Conservation (phyloP, 2,888 invertebrate species). For the Acleris emargana region DNA sequence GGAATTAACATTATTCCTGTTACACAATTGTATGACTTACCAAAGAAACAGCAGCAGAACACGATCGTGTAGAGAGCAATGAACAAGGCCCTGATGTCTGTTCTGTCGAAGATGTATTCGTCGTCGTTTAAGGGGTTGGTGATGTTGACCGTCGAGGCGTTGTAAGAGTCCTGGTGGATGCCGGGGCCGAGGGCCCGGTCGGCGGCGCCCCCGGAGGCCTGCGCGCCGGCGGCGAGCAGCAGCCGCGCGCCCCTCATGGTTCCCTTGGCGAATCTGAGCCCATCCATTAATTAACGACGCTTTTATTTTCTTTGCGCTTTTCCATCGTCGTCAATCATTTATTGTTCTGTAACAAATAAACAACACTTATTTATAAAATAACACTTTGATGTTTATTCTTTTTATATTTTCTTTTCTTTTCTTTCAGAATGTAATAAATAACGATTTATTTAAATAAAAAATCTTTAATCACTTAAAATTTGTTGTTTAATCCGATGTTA, state of each 20-base stretch:
- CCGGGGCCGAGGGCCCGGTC: too few species aligned
- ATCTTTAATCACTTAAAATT: too few species aligned
- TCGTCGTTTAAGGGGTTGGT: constrained; percentile 46
- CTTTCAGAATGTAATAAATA: too few species aligned
- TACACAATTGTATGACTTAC: constrained; percentile 72
- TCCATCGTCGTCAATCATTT: constrained; percentile 8
- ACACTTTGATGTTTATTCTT: background rate
- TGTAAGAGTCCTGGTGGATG: background rate
- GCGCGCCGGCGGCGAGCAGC: constrained; percentile 12
- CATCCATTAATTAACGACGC: constrained; percentile 14
- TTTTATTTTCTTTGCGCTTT: background rate
- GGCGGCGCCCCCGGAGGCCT: background rate
- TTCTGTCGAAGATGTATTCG: constrained; percentile 86
- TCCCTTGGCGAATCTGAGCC: background rate
- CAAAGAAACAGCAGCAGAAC: constrained; percentile 88
- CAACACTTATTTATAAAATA: background rate
- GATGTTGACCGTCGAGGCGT: constrained; percentile 12
- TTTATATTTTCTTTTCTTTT: too few species aligned
- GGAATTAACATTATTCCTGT: too few species aligned
- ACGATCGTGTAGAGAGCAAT: constrained; percentile 86
- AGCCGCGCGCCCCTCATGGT: constrained; percentile 24
- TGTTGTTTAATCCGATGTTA: too few species aligned
- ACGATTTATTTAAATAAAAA: too few species aligned
- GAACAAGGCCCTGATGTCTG: constrained; percentile 85
- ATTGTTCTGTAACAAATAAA: constrained; percentile 22